Percentiles rank a stretch among this genome's conserved stretches.
These are phyloP conservation scores for Sweltsa coloradensis DNA, from an alignment of 1,140 invertebrate genomes.

Conservation along the genomic window DNA sequence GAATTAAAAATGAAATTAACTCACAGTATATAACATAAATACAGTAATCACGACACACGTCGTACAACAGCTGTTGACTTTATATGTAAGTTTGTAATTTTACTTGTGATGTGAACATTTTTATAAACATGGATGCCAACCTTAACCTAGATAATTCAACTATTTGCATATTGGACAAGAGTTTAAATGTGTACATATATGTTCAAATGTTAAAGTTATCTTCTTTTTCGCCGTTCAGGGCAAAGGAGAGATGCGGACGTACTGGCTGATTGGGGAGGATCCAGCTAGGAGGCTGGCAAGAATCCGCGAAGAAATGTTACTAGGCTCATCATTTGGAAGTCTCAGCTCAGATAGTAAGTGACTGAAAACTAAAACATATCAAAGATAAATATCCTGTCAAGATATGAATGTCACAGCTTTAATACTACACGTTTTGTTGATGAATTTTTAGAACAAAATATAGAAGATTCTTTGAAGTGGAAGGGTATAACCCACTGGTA, in stretches of 20 bases:
- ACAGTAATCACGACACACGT: too few relatives aligned
- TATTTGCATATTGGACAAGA: too few relatives aligned
- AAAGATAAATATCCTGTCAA: neutral
- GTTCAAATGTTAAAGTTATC: slow-evolving; percentile 6
- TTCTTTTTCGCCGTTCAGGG: too few relatives aligned
- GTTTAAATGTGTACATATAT: too few relatives aligned
- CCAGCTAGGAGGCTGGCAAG: slow-evolving; percentile 17
- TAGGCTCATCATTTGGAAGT: slow-evolving; percentile 12
- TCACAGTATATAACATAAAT: too few relatives aligned
- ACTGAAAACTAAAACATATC: neutral
- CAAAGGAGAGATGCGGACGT: slow-evolving; percentile 60
- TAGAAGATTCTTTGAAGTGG: slow-evolving; percentile 4
- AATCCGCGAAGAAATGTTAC: slow-evolving; percentile 8
- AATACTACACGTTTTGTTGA: neutral
- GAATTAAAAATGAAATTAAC: too few relatives aligned
- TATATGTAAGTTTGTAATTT: too few relatives aligned
- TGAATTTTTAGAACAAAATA: neutral
- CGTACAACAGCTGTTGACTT: too few relatives aligned
- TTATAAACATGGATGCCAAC: too few relatives aligned
- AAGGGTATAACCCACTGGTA: too few relatives aligned
- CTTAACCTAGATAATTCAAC: too few relatives aligned
- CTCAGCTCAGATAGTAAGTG: slow-evolving; percentile 17
- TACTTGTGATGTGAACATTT: too few relatives aligned
- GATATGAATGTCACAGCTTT: neutral
- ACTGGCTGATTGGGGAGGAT: slow-evolving; percentile 59